A percentile compares a stretch with the other conserved stretches of the same genome.
These are phyloP conservation scores for Nasonia vitripennis DNA, from an alignment of 1,140 invertebrate genomes.

Conservation along the genomic window DNA sequence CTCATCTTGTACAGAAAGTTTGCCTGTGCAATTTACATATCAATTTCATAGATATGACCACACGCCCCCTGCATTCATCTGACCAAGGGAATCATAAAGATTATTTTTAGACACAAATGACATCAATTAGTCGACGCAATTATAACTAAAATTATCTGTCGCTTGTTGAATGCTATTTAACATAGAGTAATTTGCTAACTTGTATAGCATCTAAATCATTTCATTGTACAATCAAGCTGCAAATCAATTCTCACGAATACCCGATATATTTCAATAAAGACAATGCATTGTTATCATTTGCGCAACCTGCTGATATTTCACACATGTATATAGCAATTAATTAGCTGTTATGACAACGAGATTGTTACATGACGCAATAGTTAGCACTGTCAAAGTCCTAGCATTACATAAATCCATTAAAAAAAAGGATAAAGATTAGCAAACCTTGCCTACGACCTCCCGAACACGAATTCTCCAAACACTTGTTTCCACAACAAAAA, in stretches of 20 bases:
- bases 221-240: neutral
- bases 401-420: neutral
- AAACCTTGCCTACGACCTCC: neutral
- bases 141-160: too few relatives aligned
- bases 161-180: too few relatives aligned
- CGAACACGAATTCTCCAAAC: neutral
- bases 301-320: neutral
- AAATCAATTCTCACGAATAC: neutral
- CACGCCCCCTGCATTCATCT: too few relatives aligned
- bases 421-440: neutral
- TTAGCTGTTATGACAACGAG: neutral
- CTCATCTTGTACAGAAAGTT: neutral
- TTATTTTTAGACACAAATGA: too few relatives aligned
- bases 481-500: neutral
- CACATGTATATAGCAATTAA: too few relatives aligned
- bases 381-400: neutral
- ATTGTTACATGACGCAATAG: too few relatives aligned
- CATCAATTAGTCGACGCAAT: too few relatives aligned
- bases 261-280: neutral
- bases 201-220: too few relatives aligned
- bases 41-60: too few relatives aligned
- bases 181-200: too few relatives aligned
- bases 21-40: too few relatives aligned
- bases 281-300: neutral
- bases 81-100: too few relatives aligned